These are phyloP conservation scores for Lagorchestes hirsutus DNA, from an alignment of 2,797 vertebrate species.

Conservation along the genomic window DNA sequence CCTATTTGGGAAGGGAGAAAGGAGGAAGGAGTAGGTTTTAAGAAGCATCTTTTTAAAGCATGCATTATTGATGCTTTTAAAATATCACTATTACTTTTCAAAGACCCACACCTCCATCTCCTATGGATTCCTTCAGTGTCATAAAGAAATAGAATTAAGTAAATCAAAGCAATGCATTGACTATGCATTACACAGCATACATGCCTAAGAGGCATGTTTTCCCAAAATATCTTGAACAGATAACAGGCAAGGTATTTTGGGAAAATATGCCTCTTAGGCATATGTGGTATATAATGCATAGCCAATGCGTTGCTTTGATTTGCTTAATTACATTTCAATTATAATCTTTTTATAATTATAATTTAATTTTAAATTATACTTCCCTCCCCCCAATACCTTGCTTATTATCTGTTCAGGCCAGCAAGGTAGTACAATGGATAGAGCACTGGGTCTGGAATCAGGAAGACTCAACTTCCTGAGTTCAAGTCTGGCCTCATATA, in stretches of 20 bases:
- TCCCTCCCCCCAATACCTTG: background rate
- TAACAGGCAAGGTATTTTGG: background rate
- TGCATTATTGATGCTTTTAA: background rate
- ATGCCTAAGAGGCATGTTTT: background rate
- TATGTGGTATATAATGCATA: background rate
- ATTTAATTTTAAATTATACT: background rate
- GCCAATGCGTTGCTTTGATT: background rate
- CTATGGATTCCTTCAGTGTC: background rate
- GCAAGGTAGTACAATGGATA: background rate
- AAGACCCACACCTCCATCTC: background rate
- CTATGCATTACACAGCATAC: background rate
- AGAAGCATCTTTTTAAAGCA: background rate
- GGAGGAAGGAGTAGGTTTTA: background rate
- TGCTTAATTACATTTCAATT: background rate
- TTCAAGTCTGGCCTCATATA: background rate
- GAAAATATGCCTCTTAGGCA: background rate
- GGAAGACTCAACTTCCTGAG: background rate
- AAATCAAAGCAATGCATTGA: background rate
- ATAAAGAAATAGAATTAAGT: background rate
- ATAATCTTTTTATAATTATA: background rate
- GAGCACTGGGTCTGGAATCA: background rate
- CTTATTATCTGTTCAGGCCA: background rate
- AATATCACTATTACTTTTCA: background rate
- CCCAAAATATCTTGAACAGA: background rate
- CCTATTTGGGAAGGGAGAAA: background rate